Base-by-base conservation (phyloP, 2,797 vertebrate species). In the Tapera naevia region DNA sequence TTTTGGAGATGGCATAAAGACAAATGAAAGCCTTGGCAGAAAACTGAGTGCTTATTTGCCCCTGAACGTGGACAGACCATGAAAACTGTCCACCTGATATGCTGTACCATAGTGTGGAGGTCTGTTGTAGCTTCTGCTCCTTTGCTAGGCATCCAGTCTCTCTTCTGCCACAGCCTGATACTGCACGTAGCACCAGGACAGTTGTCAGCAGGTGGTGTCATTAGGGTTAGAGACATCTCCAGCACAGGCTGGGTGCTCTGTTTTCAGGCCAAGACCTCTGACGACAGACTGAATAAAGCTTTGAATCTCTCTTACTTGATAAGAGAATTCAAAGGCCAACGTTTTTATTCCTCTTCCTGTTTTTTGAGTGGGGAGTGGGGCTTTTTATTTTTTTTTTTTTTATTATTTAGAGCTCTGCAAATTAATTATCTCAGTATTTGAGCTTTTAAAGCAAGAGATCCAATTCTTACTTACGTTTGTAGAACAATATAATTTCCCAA, bases 91-190 rank as follows among this genome's bases (percentile, higher is more conserved):
- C 1, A 2, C 19, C 17, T 81, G 56, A 25, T 10, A 23, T 56
- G 48, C 43, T 5, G 2, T 21, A 17, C 12, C 14, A 6, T 27
- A 0, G 0, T 7, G 39, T 10, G 18, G 30, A 48, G 54, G 21
- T n/a, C n/a, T 37, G 11, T 23, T 12, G 24, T 28, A 48, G 48
- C 48, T 71, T 62, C 41, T 62, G 24, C 33, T 70, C 48, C 48
- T 33, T 48, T 30, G 12, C 37, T 50, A 7, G 45, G 32, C n/a
- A 7, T 51, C 27, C 41, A 19, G 22, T 23, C 32, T 43, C 64
- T 18, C 14, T 72, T 73, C 32, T 25, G 5, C 45, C 27, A 30
- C 43, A 72, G 30, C n/a, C n/a, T 21, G 51, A 4, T 57, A 5
- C 11, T 13, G 50, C n/a, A 15, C 10, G 0, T 21, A 53, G 45